Evolutionary conservation across 2,113 vertebrate species (phyloP), one percentile per base, ranked within the genome.

Genomic region (Theristicus caerulescens): DNA sequence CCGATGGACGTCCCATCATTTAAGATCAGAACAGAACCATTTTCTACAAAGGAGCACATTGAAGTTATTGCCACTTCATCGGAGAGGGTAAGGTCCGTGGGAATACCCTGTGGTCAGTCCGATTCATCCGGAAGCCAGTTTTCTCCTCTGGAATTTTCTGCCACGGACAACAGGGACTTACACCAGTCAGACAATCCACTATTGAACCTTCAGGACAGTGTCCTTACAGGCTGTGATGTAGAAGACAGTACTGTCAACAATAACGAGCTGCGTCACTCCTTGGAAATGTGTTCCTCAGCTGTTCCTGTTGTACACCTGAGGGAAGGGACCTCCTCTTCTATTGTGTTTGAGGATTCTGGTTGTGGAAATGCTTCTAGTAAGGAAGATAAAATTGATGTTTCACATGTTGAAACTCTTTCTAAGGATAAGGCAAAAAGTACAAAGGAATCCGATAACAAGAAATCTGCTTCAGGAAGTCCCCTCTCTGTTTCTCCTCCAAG

Each of bases 301-400:
- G 94, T 95, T 82, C 98, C 98, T 58, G 90, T 96, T 32, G 51
- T 95, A 5, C 94, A 95, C 26, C 91, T 97, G 29, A 96, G 97
- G 82, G 99, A 99, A 96, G 98, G 99, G 93, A 99, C 99, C 18
- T 99, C 99, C 27, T 99, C 99, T 32, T 99, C 99, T 52, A 99
- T 99, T 31, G 98, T 99, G 46, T 99, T 99, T 67, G 99, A 99
- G 96, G 99, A 99, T 97, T 99, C 99, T 42, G 99, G 99, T 78
- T 99, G 99, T 55, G 98, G 98, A 80, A 99, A 99, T 1, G 97
- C 94, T 5, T 98, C 83, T 44, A 98, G 96, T 94, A 98, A 98
- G 88, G 96, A 97, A 77, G 97, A 97, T 11, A 97, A 93, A 93
- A 66, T 85, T 10, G 88, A 62, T 40, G 58, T 58, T 34, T 96